phyloP scores from a whole-genome alignment of 2,113 vertebrate species.

The Scortum barcoo region DNA sequence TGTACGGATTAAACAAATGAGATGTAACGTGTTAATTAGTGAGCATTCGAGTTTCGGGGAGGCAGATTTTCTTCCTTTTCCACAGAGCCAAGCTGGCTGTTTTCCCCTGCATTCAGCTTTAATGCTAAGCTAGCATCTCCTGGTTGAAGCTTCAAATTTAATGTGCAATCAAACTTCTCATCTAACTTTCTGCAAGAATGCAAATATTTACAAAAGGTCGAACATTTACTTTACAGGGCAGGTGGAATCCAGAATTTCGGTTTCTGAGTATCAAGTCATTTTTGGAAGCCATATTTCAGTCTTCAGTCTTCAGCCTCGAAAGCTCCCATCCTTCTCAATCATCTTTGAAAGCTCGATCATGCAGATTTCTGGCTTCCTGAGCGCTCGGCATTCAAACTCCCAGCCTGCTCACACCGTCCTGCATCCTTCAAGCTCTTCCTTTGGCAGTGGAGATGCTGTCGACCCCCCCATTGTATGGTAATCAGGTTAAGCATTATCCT shows the following conservation, averaged over 20 bases:
- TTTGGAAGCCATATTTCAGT: neutral
- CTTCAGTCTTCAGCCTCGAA: neutral
- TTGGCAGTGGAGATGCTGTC: neutral
- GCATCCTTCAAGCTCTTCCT: slow-evolving; percentile 19
- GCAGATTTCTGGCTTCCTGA: slow-evolving; percentile 57
- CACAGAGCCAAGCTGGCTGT: neutral
- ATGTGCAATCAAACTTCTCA: neutral
- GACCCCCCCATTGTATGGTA: slow-evolving; percentile 6
- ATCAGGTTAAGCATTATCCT: slow-evolving; percentile 50
- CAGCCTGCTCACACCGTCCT: slow-evolving; percentile 19
- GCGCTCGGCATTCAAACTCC: slow-evolving; percentile 41
- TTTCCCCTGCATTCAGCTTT: neutral
- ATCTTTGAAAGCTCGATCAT: slow-evolving; percentile 35
- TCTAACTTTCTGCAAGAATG: neutral
- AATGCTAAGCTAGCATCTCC: neutral
- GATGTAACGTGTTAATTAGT: neutral
- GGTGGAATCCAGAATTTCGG: neutral
- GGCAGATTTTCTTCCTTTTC: neutral
- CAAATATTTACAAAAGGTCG: neutral
- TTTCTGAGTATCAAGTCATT: neutral
- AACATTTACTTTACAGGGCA: neutral
- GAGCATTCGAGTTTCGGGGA: neutral
- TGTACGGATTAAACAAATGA: neutral
- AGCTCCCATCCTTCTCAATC: neutral
- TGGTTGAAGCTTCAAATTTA: neutral